phyloP scores from a whole-genome alignment of 2,797 vertebrate genomes.

The Notamacropus eugenii region DNA sequence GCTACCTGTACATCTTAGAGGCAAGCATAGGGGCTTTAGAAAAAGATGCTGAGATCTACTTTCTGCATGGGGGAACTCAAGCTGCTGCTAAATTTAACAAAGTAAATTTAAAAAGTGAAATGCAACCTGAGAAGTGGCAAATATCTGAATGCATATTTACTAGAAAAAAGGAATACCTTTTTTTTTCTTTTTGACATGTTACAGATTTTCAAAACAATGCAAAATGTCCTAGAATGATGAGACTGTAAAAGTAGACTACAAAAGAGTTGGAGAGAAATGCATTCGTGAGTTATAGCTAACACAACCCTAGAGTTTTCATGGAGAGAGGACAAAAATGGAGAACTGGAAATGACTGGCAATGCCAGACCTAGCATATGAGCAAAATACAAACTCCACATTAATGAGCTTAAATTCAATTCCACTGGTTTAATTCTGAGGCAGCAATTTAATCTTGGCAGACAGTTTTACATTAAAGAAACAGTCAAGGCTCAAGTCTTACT shows the following conservation, averaged over 20 bases:
- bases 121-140: neutral
- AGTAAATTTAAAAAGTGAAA: neutral
- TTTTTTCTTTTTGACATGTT: neutral
- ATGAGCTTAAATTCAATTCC: constrained; percentile 39
- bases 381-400: constrained; percentile 1
- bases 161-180: constrained; percentile 6
- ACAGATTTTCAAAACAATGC: neutral
- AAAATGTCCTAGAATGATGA: neutral
- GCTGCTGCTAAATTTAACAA: constrained; percentile 1
- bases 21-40: neutral
- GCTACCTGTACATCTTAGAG: constrained; percentile 40
- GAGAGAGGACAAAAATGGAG: constrained; percentile 7
- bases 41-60: constrained; percentile 41
- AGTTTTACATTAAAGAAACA: constrained; percentile 11
- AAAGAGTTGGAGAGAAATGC: neutral
- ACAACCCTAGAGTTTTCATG: neutral
- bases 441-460: constrained; percentile 40
- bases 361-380: neutral
- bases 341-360: neutral
- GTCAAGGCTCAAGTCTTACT: constrained; percentile 42
- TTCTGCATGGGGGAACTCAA: constrained; percentile 59
- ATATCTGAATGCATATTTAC: neutral
- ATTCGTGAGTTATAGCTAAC: neutral
- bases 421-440: constrained; percentile 32
- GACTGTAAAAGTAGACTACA: constrained; percentile 11